These are phyloP conservation scores for Autographa pulchrina DNA, from an alignment of 2,888 invertebrate genomes.

Conservation along the genomic window DNA sequence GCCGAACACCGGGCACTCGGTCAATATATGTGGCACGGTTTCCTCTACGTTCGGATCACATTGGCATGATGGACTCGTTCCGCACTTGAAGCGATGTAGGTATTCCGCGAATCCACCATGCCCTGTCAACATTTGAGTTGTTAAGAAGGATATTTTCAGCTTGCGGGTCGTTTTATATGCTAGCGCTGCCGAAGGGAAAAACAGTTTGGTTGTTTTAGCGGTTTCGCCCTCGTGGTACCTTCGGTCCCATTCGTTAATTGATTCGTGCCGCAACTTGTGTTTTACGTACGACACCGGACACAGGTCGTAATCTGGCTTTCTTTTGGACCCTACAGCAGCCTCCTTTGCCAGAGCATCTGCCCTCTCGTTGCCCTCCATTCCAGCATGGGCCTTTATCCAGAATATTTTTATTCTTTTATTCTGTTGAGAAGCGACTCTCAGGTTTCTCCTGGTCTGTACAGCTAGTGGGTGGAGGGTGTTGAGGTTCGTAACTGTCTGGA, in stretches of 20 bases:
- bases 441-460: not conserved
- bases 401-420: no score
- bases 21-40: no score
- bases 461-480: not conserved
- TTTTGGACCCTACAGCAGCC: not conserved
- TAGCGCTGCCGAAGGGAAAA: no score
- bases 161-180: no score
- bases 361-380: no score
- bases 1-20: no score
- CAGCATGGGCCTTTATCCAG: not conserved
- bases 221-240: not conserved
- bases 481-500: not conserved
- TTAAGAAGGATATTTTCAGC: no score
- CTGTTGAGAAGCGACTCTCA: not conserved
- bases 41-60: no score
- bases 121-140: no score
- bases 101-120: no score
- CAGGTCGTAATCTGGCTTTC: not conserved
- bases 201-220: not conserved
- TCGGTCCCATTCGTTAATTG: not conserved
- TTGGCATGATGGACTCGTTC: no score
- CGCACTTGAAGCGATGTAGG: no score
- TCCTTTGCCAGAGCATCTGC: not conserved
- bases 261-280: not conserved
- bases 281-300: not conserved